Conservation (phyloP, 2,797 vertebrate genomes). For the Nothura maculosa region DNA sequence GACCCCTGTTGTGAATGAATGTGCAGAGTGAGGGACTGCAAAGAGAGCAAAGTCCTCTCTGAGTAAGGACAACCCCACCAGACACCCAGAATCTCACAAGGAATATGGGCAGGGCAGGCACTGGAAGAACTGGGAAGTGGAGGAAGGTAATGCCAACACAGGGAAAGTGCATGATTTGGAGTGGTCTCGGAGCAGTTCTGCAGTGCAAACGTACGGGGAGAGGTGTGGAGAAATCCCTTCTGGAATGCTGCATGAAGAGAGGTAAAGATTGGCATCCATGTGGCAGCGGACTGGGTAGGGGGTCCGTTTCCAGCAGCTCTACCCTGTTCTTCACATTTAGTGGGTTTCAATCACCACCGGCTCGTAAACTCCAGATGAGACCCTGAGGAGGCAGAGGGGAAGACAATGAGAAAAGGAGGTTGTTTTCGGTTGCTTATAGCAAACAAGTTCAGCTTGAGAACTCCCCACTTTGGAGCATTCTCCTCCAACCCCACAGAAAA, state of each 20-base stretch:
- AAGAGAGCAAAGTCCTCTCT: conserved; percentile 9
- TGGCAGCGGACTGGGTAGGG: conserved; percentile 57
- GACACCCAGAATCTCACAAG: neutral
- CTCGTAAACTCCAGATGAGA: conserved; percentile 92
- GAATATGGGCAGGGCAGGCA: conserved; percentile 46
- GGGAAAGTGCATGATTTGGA: conserved; percentile 72
- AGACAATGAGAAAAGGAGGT: neutral
- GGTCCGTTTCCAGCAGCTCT: conserved; percentile 69
- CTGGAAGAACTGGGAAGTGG: conserved; percentile 11
- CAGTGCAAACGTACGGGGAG: conserved; percentile 55
- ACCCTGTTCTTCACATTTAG: conserved; percentile 81
- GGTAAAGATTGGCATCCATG: conserved; percentile 63
- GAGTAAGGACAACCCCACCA: conserved; percentile 17
- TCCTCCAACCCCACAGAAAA: neutral
- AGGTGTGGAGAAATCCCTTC: conserved; percentile 53
- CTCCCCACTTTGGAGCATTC: neutral
- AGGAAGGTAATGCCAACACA: conserved; percentile 27
- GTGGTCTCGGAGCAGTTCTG: conserved; percentile 60
- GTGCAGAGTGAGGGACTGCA: conserved; percentile 29
- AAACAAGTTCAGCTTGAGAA: neutral
- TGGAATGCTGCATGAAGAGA: conserved; percentile 79
- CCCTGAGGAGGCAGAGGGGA: conserved; percentile 78
- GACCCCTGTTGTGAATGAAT: conserved; percentile 32
- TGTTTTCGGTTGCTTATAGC: neutral
- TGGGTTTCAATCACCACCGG: conserved; percentile 96